These are phyloP conservation scores for Rhynchopsitta pachyrhyncha DNA, from an alignment of 2,113 vertebrate species.

Conservation along the genomic window DNA sequence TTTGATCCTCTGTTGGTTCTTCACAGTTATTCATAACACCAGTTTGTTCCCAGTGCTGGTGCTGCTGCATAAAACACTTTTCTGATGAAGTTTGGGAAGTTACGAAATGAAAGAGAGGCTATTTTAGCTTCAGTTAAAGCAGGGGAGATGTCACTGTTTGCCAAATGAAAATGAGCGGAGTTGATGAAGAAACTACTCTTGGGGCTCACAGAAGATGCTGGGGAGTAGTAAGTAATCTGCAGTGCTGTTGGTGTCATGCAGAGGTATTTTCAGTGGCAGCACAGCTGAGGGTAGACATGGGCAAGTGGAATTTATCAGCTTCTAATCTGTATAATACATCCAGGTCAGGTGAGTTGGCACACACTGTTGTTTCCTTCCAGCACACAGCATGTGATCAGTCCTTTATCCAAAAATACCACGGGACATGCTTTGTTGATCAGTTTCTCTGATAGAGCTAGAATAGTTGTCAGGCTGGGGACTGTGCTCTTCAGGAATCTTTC, in stretches of 20 bases:
- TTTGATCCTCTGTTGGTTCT: background rate
- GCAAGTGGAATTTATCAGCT: background rate
- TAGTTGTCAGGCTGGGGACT: background rate
- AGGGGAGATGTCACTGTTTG: background rate
- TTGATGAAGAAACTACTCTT: background rate
- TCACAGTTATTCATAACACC: background rate
- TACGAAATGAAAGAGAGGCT: background rate
- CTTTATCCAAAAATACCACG: background rate
- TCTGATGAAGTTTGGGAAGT: background rate
- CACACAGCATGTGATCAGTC: background rate
- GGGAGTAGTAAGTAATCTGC: background rate
- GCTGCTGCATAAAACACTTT: background rate
- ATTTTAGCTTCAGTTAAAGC: background rate
- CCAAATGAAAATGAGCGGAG: background rate
- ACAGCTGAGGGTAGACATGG: background rate
- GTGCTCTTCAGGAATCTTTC: background rate
- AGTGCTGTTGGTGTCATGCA: background rate
- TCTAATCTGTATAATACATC: background rate
- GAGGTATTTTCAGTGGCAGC: background rate
- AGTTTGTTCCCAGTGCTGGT: background rate
- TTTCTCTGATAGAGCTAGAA: background rate
- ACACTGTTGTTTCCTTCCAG: background rate
- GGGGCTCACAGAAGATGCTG: background rate
- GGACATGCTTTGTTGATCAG: background rate
- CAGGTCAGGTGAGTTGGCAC: background rate